Evolutionary conservation across 2,797 vertebrate genomes (phyloP).

Genomic region (Pterois miles): DNA sequence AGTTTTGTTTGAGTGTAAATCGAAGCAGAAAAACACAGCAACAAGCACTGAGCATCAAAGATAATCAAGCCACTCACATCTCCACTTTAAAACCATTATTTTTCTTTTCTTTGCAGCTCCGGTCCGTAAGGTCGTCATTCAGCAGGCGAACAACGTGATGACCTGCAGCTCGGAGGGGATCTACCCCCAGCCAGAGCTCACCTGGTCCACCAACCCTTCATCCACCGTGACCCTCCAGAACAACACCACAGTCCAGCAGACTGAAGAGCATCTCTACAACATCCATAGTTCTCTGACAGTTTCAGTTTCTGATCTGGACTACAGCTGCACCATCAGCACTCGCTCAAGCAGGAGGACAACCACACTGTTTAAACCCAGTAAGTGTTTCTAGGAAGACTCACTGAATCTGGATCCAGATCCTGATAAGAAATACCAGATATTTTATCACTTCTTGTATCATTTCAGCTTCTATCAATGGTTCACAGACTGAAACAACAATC

Average conservation of each 20-base stretch:
- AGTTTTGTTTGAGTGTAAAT: neutral
- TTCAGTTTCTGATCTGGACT: neutral
- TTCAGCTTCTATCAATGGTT: neutral
- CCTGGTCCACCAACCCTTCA: constrained; percentile 45
- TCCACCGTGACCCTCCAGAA: fast-evolving
- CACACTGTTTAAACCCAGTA: constrained; percentile 27
- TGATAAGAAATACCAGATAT: neutral
- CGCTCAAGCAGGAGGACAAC: neutral
- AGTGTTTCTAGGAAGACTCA: neutral
- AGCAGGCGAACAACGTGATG: constrained; percentile 7
- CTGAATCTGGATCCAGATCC: no score
- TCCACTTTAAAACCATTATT: neutral
- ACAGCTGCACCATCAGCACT: neutral
- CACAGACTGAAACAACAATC: neutral
- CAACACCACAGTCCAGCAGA: fast-evolving
- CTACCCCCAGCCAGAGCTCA: constrained; percentile 56
- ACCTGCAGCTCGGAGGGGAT: constrained; percentile 59
- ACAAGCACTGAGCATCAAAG: neutral
- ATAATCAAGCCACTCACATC: neutral
- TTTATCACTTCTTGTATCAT: neutral
- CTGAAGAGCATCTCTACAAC: constrained; percentile 37
- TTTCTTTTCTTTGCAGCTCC: neutral
- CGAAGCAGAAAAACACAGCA: neutral
- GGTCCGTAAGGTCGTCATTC: constrained; percentile 34
- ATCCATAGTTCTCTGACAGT: constrained; percentile 42